Base-by-base conservation (phyloP, 2,113 vertebrate genomes). In the Podarcis raffonei region DNA sequence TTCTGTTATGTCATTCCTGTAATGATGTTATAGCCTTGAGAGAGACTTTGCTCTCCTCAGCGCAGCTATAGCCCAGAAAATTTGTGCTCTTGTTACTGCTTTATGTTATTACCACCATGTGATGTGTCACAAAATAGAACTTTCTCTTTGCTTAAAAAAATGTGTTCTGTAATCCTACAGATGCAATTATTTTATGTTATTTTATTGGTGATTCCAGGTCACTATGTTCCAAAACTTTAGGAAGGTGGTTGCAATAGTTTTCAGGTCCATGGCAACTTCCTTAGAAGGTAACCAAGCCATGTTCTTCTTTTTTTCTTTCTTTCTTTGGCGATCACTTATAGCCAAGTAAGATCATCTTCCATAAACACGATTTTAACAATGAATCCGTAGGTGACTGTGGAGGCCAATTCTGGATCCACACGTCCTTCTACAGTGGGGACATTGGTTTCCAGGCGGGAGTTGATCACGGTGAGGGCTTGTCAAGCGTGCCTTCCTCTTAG, bases 1-100 rank as follows among this genome's bases (percentile, higher is more conserved):
- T 23, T 91, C 87, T 90, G 71, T 66, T 62, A 37, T 89, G 83
- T 53, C 89, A 75, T 88, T 83, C 53, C 83, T 84, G 80, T 88
- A 94, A 90, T 92, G 94, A 94, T 39, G 90, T 91, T 65, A 88
- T 57, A 93, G 82, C 80, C 91, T 89, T 16, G 59, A 91, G 86
- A 95, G 30, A 91, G 90, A 92, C 80, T 15, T 75, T 88, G 71
- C 62, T 93, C 86, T 88, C 32, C 72, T 84, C 59, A 13, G 22
- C 2, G 27, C 4, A 20, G 89, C 59, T 93, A 35, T 86, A 86
- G 85, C 59, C 35, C 75, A 57, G 81, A 89, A 92, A 62, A 93
- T 57, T 83, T 62, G 13, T 83, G 3, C n/a, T 88, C 57, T 78
- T 90, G 4, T 84, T 90, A 65, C 72, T 89, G 18, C 8, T 2